Evolutionary conservation across 2,888 invertebrate species (phyloP).

Genomic region (Adelphocoris suturalis): DNA sequence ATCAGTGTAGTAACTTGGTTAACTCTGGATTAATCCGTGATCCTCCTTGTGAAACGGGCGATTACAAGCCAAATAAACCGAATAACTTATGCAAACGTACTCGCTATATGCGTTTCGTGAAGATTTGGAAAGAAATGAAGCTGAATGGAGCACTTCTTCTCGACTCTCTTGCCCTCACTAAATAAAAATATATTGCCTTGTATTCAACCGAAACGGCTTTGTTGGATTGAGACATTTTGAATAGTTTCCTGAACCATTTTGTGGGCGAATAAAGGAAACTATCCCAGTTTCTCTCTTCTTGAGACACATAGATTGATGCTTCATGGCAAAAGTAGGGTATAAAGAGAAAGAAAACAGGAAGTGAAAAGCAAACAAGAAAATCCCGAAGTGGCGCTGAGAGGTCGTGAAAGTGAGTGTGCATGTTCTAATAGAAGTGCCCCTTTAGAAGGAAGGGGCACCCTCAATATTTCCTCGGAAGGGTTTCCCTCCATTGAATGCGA

Average conservation of each 20-base stretch:
- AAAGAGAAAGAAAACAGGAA: not conserved
- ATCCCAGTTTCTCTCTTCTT: not conserved
- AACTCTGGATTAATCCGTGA: too few species aligned
- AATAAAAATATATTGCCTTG: too few species aligned
- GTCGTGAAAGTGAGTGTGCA: constrained; percentile 57
- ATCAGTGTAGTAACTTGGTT: too few species aligned
- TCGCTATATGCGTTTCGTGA: too few species aligned
- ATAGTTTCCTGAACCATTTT: not conserved
- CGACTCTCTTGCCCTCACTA: too few species aligned
- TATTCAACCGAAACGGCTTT: too few species aligned
- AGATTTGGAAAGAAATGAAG: too few species aligned
- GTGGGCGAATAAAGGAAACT: not conserved
- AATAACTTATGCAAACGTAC: too few species aligned
- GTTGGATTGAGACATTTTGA: not conserved
- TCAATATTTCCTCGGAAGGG: constrained; percentile 58
- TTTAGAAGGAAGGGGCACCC: constrained; percentile 2
- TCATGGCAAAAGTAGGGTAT: not conserved
- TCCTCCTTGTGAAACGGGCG: too few species aligned
- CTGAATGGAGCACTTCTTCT: too few species aligned
- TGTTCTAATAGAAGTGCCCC: constrained; percentile 65
- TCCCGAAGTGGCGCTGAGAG: constrained; percentile 46
- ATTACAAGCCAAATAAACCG: too few species aligned
- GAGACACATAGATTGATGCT: not conserved
- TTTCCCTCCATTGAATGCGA: not conserved
- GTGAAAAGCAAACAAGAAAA: constrained; percentile 46